phyloP scores from a whole-genome alignment of 1,140 invertebrate species.

The Penaeus chinensis region DNA sequence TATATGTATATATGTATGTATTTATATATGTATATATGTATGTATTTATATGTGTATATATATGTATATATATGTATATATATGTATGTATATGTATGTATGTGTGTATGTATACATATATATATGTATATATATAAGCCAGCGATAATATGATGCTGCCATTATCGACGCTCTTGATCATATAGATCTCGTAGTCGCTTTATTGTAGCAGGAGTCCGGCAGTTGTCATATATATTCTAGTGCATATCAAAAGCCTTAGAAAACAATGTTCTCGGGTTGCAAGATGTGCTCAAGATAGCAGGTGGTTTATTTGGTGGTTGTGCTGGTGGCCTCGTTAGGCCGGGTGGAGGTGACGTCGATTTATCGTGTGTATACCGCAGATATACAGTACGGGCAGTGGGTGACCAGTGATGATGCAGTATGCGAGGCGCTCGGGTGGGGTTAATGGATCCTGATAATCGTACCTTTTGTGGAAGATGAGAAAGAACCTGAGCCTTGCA shows the following conservation, averaged over 20 bases:
- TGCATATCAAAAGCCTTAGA: background rate
- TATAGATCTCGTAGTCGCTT: background rate
- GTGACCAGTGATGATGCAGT: no score
- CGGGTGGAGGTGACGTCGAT: no score
- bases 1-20: slow-evolving; percentile 24
- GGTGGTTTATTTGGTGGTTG: no score
- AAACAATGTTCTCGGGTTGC: no score
- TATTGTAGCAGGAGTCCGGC: background rate
- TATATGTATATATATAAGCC: background rate
- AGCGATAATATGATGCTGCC: background rate
- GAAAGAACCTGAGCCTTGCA: no score
- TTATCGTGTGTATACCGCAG: no score
- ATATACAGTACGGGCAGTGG: no score
- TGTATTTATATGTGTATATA: slow-evolving; percentile 28
- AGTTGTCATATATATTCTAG: background rate
- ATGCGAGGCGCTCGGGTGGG: no score
- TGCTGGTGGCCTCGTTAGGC: no score
- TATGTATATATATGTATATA: slow-evolving; percentile 30
- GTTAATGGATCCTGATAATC: no score
- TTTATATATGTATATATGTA: slow-evolving; percentile 7
- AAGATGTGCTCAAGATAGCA: no score
- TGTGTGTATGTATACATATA: slow-evolving; percentile 10
- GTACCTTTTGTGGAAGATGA: no score
- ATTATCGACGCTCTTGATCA: background rate
- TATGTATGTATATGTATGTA: slow-evolving; percentile 35